Percentiles rank a stretch among this genome's conserved stretches.
Conservation (phyloP, 2,113 vertebrate species). For the Osmerus eperlanus region DNA sequence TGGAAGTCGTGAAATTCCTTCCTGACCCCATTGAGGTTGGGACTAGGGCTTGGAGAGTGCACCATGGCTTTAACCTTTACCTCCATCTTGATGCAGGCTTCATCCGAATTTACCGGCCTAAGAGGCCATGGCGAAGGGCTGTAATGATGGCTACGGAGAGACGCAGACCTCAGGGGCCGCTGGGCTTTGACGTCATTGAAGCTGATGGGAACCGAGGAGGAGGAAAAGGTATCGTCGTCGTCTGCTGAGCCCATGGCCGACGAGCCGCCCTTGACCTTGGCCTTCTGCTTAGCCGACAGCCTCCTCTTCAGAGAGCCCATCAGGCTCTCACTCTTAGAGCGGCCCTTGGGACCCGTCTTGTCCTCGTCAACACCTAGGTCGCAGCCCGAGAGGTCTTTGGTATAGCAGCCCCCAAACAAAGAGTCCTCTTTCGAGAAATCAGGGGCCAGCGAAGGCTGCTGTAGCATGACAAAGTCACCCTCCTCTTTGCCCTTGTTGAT, state of each 20-base stretch:
- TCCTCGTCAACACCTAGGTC: slow-evolving; percentile 85
- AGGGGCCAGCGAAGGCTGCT: slow-evolving; percentile 79
- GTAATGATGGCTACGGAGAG: slow-evolving; percentile 91
- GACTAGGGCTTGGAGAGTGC: slow-evolving; percentile 86
- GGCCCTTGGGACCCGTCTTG: slow-evolving; percentile 78
- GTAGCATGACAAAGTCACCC: slow-evolving; percentile 92
- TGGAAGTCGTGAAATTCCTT: slow-evolving; percentile 91
- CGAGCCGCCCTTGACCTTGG: slow-evolving; percentile 84
- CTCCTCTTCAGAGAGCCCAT: slow-evolving; percentile 96
- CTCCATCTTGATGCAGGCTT: slow-evolving; percentile 95
- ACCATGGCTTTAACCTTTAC: slow-evolving; percentile 96
- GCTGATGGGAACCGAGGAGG: slow-evolving; percentile 86
- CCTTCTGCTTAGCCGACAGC: slow-evolving; percentile 94
- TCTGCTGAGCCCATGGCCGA: slow-evolving; percentile 79
- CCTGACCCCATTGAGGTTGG: slow-evolving; percentile 86
- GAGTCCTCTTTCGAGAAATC: slow-evolving; percentile 95
- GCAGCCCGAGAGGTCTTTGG: slow-evolving; percentile 87
- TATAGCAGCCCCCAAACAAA: slow-evolving; percentile 89
- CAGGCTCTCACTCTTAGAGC: slow-evolving; percentile 89
- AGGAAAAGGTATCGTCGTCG: slow-evolving; percentile 89
- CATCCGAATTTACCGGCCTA: slow-evolving; percentile 87
- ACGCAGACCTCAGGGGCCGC: slow-evolving; percentile 88
- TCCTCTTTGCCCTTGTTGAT: slow-evolving; percentile 97
- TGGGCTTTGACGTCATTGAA: slow-evolving; percentile 91
- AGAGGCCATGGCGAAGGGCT: slow-evolving; percentile 96